Conservation (phyloP, 2,888 invertebrate genomes). For the Teleogryllus oceanicus region DNA sequence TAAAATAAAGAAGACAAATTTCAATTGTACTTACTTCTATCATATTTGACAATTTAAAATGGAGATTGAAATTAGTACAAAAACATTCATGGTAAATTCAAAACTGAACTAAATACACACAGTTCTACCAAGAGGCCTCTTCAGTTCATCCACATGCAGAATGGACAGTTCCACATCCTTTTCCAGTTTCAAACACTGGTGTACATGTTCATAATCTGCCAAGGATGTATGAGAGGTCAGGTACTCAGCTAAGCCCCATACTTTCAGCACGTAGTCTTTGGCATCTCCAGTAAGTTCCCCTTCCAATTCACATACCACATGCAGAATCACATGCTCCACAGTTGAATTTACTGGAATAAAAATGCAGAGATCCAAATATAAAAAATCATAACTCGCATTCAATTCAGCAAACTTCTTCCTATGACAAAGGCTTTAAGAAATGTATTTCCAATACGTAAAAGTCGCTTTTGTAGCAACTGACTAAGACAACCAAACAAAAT, state of each 20-base stretch:
- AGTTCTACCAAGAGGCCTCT: constrained; percentile 70
- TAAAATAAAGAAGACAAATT: constrained; percentile 42
- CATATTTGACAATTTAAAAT: not conserved
- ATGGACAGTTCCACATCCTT: constrained; percentile 70
- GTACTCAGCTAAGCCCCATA: constrained; percentile 86
- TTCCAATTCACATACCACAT: constrained; percentile 77
- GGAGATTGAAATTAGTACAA: no score
- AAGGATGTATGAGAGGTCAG: constrained; percentile 77
- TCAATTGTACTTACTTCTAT: not conserved
- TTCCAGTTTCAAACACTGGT: constrained; percentile 88
- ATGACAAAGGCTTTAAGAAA: no score
- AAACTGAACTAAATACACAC: constrained; percentile 19
- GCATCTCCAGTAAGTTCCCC: constrained; percentile 65
- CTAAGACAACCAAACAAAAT: no score
- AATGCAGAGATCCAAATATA: constrained; percentile 1
- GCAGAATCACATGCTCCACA: constrained; percentile 80
- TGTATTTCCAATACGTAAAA: no score
- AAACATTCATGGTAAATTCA: no score
- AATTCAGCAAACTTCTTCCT: not conserved
- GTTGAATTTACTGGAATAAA: constrained; percentile 69
- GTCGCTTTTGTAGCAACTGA: no score
- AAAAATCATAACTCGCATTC: not conserved
- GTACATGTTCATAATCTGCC: constrained; percentile 88
- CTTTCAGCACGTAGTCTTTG: constrained; percentile 67
- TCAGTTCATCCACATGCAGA: constrained; percentile 58